phyloP scores from a whole-genome alignment of 35 echinoderm and acorn worm species.

The Stichopus chloronotus region DNA sequence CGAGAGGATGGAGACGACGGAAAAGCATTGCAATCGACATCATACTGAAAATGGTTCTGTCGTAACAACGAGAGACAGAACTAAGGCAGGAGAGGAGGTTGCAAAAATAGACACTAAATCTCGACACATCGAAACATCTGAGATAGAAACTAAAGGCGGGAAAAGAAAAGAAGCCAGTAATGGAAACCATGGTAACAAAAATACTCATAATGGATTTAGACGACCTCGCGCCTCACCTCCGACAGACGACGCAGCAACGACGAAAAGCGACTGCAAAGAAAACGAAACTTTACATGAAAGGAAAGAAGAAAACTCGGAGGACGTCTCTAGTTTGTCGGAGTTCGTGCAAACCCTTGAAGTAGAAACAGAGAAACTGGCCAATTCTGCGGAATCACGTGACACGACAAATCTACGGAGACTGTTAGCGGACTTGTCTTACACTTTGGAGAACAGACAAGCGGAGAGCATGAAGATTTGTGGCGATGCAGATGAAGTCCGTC shows the following conservation, averaged over 20 bases:
- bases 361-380: neutral
- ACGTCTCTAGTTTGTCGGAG: neutral
- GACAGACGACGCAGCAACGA: neutral
- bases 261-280: neutral
- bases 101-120: neutral
- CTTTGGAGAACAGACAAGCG: slow-evolving; percentile 24
- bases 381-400: neutral
- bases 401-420: slow-evolving; percentile 5
- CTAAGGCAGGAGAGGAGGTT: neutral
- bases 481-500: slow-evolving; percentile 16
- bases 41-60: neutral
- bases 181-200: neutral
- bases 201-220: neutral
- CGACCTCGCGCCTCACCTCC: neutral
- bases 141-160: neutral
- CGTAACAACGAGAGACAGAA: neutral
- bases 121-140: neutral
- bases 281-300: neutral
- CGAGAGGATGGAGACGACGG: neutral
- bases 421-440: slow-evolving; percentile 5
- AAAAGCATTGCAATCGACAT: slow-evolving; percentile 19
- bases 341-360: slow-evolving; percentile 13
- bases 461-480: slow-evolving; percentile 45
- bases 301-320: neutral
- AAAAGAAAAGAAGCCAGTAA: neutral